Conservation (phyloP, 2,113 vertebrate species). For the Corythornis vintsioides region DNA sequence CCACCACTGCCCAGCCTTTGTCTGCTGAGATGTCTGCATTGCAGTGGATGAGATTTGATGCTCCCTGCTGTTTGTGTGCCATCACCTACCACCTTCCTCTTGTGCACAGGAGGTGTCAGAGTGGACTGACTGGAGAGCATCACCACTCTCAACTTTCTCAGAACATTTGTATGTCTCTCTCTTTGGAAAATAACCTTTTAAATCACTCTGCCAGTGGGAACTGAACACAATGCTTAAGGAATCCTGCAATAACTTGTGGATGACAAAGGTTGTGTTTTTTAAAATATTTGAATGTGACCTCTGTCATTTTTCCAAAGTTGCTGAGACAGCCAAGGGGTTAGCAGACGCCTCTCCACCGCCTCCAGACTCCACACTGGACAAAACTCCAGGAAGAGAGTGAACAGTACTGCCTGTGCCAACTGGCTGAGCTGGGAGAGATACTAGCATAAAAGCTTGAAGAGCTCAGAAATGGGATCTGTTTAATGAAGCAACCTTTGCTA, state of each 20-base stretch:
- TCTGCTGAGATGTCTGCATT: background rate
- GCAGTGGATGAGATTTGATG: background rate
- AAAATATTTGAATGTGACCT: background rate
- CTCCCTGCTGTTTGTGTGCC: background rate
- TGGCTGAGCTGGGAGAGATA: background rate
- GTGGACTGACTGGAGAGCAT: background rate
- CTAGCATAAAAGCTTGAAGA: background rate
- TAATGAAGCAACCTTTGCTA: background rate
- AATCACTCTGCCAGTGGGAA: background rate
- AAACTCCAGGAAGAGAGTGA: background rate
- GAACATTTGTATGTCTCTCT: background rate
- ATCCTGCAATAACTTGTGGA: background rate
- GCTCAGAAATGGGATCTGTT: background rate
- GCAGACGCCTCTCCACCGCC: background rate
- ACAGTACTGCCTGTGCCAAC: background rate
- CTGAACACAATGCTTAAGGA: background rate
- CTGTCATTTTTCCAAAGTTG: background rate
- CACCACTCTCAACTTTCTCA: background rate
- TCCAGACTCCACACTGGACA: background rate
- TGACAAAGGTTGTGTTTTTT: background rate
- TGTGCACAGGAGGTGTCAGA: rapidly evolving
- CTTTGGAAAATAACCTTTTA: background rate
- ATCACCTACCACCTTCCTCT: background rate
- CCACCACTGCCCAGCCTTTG: rapidly evolving
- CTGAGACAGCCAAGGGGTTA: background rate